Evolutionary conservation across 2,113 vertebrate species (phyloP), one percentile per base, ranked within the genome.

Genomic region (Indri indri): DNA sequence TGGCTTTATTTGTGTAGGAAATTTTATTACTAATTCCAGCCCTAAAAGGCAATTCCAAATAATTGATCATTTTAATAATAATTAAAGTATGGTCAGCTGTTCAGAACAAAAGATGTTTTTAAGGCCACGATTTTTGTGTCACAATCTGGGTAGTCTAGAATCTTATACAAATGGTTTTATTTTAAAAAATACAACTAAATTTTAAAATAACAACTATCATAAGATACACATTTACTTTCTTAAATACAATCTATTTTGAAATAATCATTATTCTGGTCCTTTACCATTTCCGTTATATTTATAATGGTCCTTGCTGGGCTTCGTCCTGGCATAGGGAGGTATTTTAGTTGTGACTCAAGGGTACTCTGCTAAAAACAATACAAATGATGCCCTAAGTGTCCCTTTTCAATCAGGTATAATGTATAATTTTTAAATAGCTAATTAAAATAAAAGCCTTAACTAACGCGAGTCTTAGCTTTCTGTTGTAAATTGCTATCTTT

Each of bases 181-280:
- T 70, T 12, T 27, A 45, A 47, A 89, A 34, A 74, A 63, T 68
- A 27, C 13, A 52, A 40, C 20, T 47, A 76, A 65, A 20, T 92
- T 96, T 95, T 77, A 90, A 74, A 91, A 81, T 73, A 42, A 65
- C 59, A 86, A 76, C 86, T 65, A 25, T 81, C 32, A 5, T 34
- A 68, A 79, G 18, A 66, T 37, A 1, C 2, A 14, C 40, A 47
- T 65, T 45, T 66, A 66, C 59, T 59, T 83, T 47, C 23, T 50
- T 61, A 81, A 57, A 32, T 32, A 71, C 65, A 70, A 68, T n/a
- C 47, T 65, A 27, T 45, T 63, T 61, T 59, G 42, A 82, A 86
- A 73, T 82, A n/a, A n/a, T 17, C 77, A 16, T 27, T 9, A 8
- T 32, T 87, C 50, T 32, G 34, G 17, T 30, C 3, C 34, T 70